Evolutionary conservation across 2,113 vertebrate genomes (phyloP).

Genomic region (Channa maculata): DNA sequence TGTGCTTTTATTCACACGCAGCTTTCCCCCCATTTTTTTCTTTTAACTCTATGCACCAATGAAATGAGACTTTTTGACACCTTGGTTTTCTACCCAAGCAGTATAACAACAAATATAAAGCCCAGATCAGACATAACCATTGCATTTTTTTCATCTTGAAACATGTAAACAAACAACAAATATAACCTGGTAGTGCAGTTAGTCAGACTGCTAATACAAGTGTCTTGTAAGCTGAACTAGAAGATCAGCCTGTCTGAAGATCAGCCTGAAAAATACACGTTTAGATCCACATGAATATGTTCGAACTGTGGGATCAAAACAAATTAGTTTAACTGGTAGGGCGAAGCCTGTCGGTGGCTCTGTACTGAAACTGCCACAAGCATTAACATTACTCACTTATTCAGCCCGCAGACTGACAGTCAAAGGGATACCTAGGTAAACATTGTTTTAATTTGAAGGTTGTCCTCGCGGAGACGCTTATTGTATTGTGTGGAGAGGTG

Average conservation of each 20-base stretch:
- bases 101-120: constrained; percentile 36
- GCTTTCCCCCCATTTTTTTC: constrained; percentile 45
- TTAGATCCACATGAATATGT: background rate
- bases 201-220: constrained; percentile 5
- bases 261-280: background rate
- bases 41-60: constrained; percentile 70
- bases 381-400: background rate
- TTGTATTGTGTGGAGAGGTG: background rate
- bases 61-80: constrained; percentile 29
- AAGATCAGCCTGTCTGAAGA: background rate
- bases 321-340: background rate
- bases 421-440: background rate
- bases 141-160: constrained; percentile 17
- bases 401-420: constrained; percentile 12
- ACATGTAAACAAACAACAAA: background rate
- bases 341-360: background rate
- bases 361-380: constrained; percentile 20
- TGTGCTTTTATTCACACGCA: constrained; percentile 52
- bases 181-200: constrained; percentile 12
- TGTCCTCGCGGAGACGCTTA: background rate
- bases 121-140: constrained; percentile 6
- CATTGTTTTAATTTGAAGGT: background rate
- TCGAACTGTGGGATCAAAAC: background rate
- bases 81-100: constrained; percentile 15
- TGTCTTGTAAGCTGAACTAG: background rate